phyloP scores from a whole-genome alignment of 2,113 vertebrate species.

The Pristiophorus japonicus region DNA sequence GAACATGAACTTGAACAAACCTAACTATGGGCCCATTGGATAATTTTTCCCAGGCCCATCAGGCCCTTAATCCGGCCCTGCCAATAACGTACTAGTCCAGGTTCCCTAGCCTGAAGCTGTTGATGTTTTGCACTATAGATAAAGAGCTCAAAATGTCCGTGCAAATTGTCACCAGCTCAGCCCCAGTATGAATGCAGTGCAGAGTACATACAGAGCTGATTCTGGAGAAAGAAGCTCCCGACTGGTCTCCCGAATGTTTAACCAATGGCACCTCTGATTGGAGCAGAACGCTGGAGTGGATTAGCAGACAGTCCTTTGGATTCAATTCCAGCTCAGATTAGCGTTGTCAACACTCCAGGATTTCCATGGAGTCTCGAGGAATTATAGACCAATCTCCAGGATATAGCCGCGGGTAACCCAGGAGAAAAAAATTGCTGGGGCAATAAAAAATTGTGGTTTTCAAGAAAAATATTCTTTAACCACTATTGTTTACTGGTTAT shows the following conservation, averaged over 20 bases:
- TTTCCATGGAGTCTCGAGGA: not conserved
- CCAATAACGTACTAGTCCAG: not conserved
- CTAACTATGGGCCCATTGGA: too few species aligned
- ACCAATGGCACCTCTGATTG: not conserved
- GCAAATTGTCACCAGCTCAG: not conserved
- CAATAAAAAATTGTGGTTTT: not conserved
- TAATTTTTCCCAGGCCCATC: too few species aligned
- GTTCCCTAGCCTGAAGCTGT: not conserved
- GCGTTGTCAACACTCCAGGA: not conserved
- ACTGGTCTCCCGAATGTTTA: not conserved
- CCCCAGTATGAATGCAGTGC: not conserved
- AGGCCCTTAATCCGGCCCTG: too few species aligned
- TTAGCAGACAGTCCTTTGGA: not conserved
- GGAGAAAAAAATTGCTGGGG: not conserved
- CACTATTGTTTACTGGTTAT: not conserved
- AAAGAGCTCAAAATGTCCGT: not conserved
- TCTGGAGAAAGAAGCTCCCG: not conserved
- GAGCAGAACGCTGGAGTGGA: not conserved
- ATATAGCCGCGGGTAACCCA: not conserved
- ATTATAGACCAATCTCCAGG: not conserved
- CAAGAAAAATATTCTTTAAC: not conserved
- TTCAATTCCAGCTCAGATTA: not conserved
- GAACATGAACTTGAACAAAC: too few species aligned
- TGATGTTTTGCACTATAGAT: not conserved
- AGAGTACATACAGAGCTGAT: not conserved